These are phyloP conservation scores for Microchrysa polita DNA, from an alignment of 2,888 invertebrate genomes.

Conservation along the genomic window DNA sequence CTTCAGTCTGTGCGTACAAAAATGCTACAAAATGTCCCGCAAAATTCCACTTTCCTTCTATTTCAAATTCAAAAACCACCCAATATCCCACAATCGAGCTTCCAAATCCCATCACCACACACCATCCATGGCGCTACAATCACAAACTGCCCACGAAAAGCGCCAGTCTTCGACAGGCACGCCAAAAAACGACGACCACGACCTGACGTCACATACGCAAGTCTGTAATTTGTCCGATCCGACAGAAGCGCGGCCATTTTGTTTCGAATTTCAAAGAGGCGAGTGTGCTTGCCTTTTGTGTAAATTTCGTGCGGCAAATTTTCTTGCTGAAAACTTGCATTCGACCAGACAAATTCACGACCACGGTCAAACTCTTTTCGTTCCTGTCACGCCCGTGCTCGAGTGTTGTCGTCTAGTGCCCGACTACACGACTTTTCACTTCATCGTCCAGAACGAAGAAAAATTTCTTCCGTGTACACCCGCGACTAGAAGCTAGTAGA, in stretches of 20 bases:
- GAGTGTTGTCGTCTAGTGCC: too few relatives aligned
- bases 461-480: slow-evolving; percentile 11
- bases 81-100: not conserved
- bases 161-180: slow-evolving; percentile 19
- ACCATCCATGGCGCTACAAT: not conserved
- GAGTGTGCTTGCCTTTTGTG: slow-evolving; percentile 53
- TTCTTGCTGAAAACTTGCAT: slow-evolving; percentile 34
- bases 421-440: not conserved
- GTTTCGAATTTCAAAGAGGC: slow-evolving; percentile 46
- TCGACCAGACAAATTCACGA: not conserved
- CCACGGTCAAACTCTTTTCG: slow-evolving; percentile 26
- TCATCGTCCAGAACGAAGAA: too few relatives aligned
- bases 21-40: too few relatives aligned
- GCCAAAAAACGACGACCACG: slow-evolving; percentile 52
- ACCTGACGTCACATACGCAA: slow-evolving; percentile 53
- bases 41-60: too few relatives aligned
- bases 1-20: too few relatives aligned
- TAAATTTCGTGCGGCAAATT: slow-evolving; percentile 31
- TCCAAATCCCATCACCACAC: not conserved
- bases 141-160: not conserved
- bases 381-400: slow-evolving; percentile 19
- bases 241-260: slow-evolving; percentile 55
- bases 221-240: slow-evolving; percentile 48
- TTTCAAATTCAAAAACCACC: not conserved
- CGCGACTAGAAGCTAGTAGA: not conserved